Percentiles rank a stretch among this genome's conserved stretches.
Conservation (phyloP, 2,113 vertebrate species). For the Silurus glanis region DNA sequence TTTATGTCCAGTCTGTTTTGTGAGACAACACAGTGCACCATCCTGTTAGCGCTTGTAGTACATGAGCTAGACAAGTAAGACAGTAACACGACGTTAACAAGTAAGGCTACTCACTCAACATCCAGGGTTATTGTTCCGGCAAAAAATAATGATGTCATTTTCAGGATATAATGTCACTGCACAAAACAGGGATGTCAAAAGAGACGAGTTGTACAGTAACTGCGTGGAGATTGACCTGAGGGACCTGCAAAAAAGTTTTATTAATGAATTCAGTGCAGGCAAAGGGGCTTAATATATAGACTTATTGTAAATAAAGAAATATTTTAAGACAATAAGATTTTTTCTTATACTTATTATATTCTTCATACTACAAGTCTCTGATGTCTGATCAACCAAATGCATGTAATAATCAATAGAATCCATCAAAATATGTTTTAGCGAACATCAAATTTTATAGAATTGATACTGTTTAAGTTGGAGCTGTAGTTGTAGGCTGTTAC, state of each 20-base stretch:
- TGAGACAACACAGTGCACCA: not conserved
- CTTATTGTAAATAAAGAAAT: not conserved
- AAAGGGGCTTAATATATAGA: not conserved
- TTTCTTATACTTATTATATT: not conserved
- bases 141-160: not conserved
- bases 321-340: not conserved
- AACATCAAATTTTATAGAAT: not conserved
- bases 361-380: not conserved
- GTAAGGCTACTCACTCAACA: not conserved
- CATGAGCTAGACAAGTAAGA: not conserved
- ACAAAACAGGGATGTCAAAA: not conserved
- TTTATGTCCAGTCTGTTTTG: not conserved
- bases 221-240: not conserved
- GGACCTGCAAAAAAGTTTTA: not conserved
- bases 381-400: not conserved
- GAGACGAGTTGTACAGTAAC: not conserved
- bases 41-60: not conserved
- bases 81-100: slow-evolving; percentile 4
- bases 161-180: not conserved
- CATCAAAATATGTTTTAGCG: not conserved
- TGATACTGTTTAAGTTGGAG: not conserved
- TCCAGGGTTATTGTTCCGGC: not conserved
- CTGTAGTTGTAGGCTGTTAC: not conserved
- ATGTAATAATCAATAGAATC: no score
- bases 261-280: not conserved